A percentile compares a stretch with the other conserved stretches of the same genome.
These are phyloP conservation scores for Nasua narica DNA, from an alignment of 2,797 vertebrate genomes.

Conservation along the genomic window DNA sequence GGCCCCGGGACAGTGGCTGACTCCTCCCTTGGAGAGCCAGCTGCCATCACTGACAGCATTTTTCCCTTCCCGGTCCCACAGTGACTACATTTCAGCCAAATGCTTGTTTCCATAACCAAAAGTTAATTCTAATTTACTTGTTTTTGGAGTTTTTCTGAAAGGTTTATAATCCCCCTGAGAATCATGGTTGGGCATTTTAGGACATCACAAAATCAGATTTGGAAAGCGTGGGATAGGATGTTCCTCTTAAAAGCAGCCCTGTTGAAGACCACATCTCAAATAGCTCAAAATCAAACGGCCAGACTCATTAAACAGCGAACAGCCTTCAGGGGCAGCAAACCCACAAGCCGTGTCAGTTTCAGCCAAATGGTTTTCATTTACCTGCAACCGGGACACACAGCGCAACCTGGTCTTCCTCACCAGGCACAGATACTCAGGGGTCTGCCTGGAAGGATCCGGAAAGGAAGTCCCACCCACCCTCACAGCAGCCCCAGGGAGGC, in stretches of 20 bases:
- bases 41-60: neutral
- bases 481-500: neutral
- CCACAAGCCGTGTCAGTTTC: neutral
- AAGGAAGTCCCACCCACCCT: neutral
- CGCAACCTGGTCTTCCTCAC: neutral
- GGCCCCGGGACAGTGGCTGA: neutral
- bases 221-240: neutral
- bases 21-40: neutral
- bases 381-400: neutral
- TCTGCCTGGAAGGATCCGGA: neutral
- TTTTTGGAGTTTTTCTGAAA: neutral
- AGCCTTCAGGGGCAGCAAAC: fast-evolving
- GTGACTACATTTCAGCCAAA: neutral
- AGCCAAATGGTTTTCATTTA: neutral
- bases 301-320: neutral
- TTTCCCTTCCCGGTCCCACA: neutral
- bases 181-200: neutral
- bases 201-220: neutral
- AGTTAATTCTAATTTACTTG: neutral
- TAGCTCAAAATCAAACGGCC: neutral
- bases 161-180: neutral
- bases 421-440: neutral
- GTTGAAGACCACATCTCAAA: neutral
- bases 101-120: neutral
- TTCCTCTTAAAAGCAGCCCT: neutral